A percentile compares a stretch with the other conserved stretches of the same genome.
Evolutionary conservation across 2,888 invertebrate species (phyloP).

Genomic region (Panzeria rudis): DNA sequence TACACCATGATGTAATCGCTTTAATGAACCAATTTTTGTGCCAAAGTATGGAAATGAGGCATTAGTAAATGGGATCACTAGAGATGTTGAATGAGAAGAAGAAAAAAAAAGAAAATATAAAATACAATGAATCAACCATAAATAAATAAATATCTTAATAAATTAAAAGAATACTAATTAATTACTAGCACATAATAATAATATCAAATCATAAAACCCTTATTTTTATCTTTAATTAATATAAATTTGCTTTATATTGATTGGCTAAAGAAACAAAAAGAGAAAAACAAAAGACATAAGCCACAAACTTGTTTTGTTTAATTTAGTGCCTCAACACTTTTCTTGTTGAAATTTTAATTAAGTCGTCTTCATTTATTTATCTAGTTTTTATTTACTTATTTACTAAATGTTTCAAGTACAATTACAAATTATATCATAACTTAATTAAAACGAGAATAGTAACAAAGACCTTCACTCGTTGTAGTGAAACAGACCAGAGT

Average conservation of each 20-base stretch:
- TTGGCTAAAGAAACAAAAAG: not conserved
- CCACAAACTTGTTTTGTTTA: slow-evolving; percentile 76
- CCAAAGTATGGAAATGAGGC: slow-evolving; percentile 88
- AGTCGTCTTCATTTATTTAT: no score
- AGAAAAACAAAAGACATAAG: slow-evolving; percentile 80
- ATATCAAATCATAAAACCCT: slow-evolving; percentile 34
- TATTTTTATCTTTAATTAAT: slow-evolving; percentile 6
- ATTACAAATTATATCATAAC: no score
- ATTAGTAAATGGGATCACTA: slow-evolving; percentile 76
- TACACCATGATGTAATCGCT: slow-evolving; percentile 92
- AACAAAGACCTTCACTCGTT: no score
- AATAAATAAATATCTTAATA: slow-evolving; percentile 51
- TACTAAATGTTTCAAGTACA: no score
- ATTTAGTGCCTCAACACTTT: not conserved
- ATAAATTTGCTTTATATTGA: not conserved
- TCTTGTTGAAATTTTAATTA: slow-evolving; percentile 2
- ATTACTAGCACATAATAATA: slow-evolving; percentile 26
- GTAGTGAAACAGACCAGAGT: no score
- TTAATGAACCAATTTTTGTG: slow-evolving; percentile 90
- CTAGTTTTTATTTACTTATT: no score
- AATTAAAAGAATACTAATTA: slow-evolving; percentile 6
- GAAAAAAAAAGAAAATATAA: slow-evolving; percentile 15
- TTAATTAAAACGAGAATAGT: no score
- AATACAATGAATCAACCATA: not conserved
- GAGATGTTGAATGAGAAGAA: slow-evolving; percentile 63